Evolutionary conservation across 37 sponge, comb jelly and placozoan genomes (phyloP).

Genomic region (Amphimedon queenslandica): DNA sequence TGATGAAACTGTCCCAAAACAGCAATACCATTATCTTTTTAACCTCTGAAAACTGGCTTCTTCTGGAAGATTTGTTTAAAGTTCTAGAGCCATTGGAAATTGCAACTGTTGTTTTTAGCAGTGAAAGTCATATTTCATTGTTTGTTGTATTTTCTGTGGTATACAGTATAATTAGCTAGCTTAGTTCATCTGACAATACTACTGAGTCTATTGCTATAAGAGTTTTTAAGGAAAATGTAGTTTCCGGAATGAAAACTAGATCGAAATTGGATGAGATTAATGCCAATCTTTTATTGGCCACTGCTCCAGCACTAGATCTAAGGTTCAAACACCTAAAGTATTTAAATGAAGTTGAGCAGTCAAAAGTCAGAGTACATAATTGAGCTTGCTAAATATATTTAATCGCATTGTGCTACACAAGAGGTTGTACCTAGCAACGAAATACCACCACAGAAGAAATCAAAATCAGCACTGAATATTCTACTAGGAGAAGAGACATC

Average conservation of each 20-base stretch:
- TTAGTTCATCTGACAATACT: background rate
- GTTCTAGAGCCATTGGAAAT: constrained; percentile 14
- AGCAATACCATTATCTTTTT: constrained; percentile 7
- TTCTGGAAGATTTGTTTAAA: background rate
- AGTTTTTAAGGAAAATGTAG: background rate
- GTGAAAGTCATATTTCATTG: constrained; percentile 12
- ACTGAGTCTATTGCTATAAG: background rate
- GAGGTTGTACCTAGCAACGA: background rate
- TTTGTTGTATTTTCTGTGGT: constrained; percentile 9
- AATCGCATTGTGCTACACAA: background rate
- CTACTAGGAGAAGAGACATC: background rate
- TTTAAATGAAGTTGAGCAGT: constrained; percentile 10
- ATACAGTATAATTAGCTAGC: background rate
- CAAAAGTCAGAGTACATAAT: no score
- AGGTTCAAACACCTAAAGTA: constrained; percentile 5
- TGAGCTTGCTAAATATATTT: background rate
- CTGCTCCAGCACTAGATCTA: constrained; percentile 26
- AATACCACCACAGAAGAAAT: constrained; percentile 8
- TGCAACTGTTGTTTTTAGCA: constrained; percentile 20
- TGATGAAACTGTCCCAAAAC: constrained; percentile 25
- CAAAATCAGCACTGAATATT: constrained; percentile 7
- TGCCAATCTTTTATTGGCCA: constrained; percentile 3
- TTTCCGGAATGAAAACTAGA: background rate
- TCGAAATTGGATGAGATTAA: constrained; percentile 13
- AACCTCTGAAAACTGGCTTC: constrained; percentile 7